Base-by-base conservation (phyloP, 2,888 invertebrate genomes). In the Cinara cedri region DNA sequence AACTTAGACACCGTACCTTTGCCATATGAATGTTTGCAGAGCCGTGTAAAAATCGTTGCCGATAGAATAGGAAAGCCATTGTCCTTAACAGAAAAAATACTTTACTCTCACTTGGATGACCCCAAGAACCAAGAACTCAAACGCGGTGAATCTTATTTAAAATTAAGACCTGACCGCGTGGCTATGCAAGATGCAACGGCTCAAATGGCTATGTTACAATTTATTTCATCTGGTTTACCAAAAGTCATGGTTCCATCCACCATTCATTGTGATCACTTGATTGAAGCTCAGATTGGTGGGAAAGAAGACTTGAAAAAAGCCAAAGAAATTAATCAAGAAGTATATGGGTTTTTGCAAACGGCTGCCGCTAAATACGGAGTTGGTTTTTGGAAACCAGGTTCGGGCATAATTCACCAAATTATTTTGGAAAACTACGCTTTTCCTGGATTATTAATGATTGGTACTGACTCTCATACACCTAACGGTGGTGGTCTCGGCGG, bases 151-250 rank as follows among this genome's bases (percentile, higher is more conserved):
- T 96, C 95, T 82, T 99, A 99, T 86, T 89, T 98, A 76, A 91
- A 96, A 81, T 88, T 99, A 80, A 90, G 98, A 54, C 99, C 99
- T 1, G 99, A 99, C 87, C 91, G 99, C 82, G 99, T 99, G 81
- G 99, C 98, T 82, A 99, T 99, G 98, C 99, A 99, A 87, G 99
- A 99, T 89, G 99, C 99, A 81, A 99, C 99, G 24, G 99, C 99
- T 4, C 99, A 99, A 89, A 99, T 99, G 99, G n/a, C n/a, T n/a
- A n/a, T n/a, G n/a, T n/a, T n/a, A n/a, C n/a, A n/a, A n/a, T n/a
- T n/a, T n/a, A n/a, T n/a, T n/a, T n/a, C n/a, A n/a, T n/a, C n/a
- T n/a, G n/a, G n/a, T n/a, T n/a, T n/a, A n/a, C n/a, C n/a, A n/a
- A n/a, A n/a, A n/a, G n/a, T n/a, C n/a, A n/a, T n/a, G n/a, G n/a